Base-by-base conservation (phyloP, 2,888 invertebrate species). In the Orchestes rusci region DNA sequence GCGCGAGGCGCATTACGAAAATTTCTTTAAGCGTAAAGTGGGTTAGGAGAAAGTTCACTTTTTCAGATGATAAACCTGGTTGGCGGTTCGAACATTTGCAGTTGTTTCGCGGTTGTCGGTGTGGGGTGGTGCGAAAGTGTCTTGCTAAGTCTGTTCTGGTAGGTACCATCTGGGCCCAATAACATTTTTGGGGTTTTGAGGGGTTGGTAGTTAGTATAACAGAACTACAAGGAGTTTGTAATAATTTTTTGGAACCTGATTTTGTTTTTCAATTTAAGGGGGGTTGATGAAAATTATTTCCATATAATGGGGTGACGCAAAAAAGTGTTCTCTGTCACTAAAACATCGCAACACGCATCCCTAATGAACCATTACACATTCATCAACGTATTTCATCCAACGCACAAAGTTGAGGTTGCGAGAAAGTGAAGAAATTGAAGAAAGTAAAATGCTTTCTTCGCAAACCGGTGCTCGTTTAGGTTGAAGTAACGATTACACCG, bases 11-110 rank as follows among this genome's bases (percentile, higher is more conserved):
- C n/a, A n/a, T 48, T 48, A 48, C 39, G 30, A 48, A 40, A 48
- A 44, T 48, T 48, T 48, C 48, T 48, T 48, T 44, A 41, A 44
- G 44, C 44, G 48, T 41, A 31, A 67, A 66, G 66, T 67, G 61
- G 67, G 67, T 67, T 66, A 65, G 64, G 64, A 66, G 67, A 63
- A 67, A 67, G 66, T 66, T 62, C 29, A 63, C 63, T 58, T 66
- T 66, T 64, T 61, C 62, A 61, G 59, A 61, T n/a, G n/a, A n/a
- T 61, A 61, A 62, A 58, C 61, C 23, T 5, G 56, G 53, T 53
- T 34, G 56, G 55, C 48, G 54, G 56, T 53, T 53, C 19, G 36
- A 61, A 59, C 59, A 57, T 59, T 59, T 56, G 60, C 62, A 57
- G 59, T 55, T 53, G 62, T 50, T 51, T 30, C 43, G 54, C 51